Conservation (phyloP, 2,888 invertebrate species). For the Cryptocephalus primarius region DNA sequence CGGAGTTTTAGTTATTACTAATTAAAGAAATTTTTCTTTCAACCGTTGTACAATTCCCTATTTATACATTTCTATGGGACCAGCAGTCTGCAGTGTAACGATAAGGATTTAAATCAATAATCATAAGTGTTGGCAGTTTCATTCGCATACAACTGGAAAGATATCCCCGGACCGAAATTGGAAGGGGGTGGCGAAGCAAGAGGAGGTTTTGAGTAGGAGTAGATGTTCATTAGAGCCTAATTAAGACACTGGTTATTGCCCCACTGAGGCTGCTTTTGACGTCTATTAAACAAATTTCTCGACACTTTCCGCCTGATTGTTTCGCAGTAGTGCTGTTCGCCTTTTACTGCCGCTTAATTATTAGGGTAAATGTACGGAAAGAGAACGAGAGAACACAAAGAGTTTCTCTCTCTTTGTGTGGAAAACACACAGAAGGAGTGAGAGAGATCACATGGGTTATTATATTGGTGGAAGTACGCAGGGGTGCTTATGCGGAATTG, state of each 20-base stretch:
- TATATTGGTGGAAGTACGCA: no score
- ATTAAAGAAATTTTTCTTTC: no score
- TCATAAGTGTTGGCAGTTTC: slow-evolving; percentile 6
- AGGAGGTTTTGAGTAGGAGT: slow-evolving; percentile 10
- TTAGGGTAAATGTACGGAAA: no score
- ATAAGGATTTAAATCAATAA: slow-evolving; percentile 14
- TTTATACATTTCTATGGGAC: no score
- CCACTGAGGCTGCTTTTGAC: slow-evolving; percentile 26
- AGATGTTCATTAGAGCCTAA: slow-evolving; percentile 31
- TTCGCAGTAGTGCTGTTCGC: slow-evolving; percentile 6
- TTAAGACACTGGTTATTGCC: slow-evolving; percentile 30
- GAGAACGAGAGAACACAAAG: no score
- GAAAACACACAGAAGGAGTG: no score
- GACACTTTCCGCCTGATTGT: slow-evolving; percentile 20
- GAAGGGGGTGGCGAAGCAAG: slow-evolving; percentile 1
- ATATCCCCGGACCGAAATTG: slow-evolving; percentile 1
- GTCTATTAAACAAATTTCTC: slow-evolving; percentile 26
- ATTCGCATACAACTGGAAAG: background rate
- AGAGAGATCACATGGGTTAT: no score
- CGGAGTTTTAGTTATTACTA: no score
- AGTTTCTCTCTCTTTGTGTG: no score
- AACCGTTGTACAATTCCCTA: no score
- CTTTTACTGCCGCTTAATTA: no score
- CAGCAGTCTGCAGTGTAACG: slow-evolving; percentile 1
- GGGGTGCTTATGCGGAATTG: no score